Conservation (phyloP, 2,888 invertebrate genomes). For the Papilio protenor region DNA sequence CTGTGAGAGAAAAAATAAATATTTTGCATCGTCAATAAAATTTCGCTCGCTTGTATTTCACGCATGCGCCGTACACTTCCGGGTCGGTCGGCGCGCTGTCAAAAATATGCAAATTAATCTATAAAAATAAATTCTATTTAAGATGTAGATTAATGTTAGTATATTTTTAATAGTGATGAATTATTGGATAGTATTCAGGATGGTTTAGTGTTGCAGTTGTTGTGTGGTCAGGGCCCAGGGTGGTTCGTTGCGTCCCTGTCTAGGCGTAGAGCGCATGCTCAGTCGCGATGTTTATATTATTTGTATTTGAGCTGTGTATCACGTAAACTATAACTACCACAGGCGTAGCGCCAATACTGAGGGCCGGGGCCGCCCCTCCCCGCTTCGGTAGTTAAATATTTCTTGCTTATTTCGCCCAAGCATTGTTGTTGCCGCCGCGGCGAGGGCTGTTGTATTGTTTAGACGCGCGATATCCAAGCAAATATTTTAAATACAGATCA, state of each 20-base stretch:
- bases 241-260: constrained; percentile 70
- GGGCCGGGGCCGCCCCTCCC: constrained; percentile 81
- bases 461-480: constrained; percentile 72
- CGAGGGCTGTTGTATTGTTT: constrained; percentile 83
- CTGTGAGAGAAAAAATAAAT: constrained; percentile 76
- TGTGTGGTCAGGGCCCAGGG: constrained; percentile 35
- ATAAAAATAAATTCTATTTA: constrained; percentile 55
- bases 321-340: constrained; percentile 86
- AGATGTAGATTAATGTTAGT: constrained; percentile 33
- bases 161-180: constrained; percentile 46
- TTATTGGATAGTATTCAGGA: constrained; percentile 26
- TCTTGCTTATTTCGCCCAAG: constrained; percentile 85
- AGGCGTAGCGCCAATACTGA: constrained; percentile 84
- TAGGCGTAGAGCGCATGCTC: constrained; percentile 78
- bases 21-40: constrained; percentile 83
- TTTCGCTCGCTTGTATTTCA: constrained; percentile 58
- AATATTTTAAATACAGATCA: constrained; percentile 63
- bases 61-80: constrained; percentile 71
- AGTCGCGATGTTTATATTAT: constrained; percentile 84
- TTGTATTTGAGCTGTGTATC: constrained; percentile 86
- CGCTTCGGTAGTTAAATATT: constrained; percentile 84
- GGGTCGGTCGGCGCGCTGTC: constrained; percentile 67
- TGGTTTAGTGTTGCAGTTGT: constrained; percentile 29
- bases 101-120: constrained; percentile 83
- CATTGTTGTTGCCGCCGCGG: constrained; percentile 84